Base-by-base conservation (phyloP, 2,888 invertebrate genomes). In the Brachylomia viminalis region DNA sequence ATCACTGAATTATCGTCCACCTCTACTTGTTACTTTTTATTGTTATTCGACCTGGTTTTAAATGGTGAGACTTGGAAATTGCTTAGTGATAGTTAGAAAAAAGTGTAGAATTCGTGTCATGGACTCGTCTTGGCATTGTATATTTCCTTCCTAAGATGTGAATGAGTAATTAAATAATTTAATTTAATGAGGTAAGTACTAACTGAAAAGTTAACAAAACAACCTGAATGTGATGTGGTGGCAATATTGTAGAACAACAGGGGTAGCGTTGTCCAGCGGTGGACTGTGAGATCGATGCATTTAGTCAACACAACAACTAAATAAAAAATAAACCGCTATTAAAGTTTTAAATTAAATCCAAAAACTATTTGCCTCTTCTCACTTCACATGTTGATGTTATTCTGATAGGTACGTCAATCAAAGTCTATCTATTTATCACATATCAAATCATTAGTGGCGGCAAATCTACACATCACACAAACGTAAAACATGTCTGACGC, bases 21-120 rank as follows among this genome's bases (percentile, higher is more conserved):
- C 47, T 78, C 79, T 80, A 82, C 78, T 80, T 75, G 77, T 70
- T 73, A 80, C 68, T 68, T 88, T 78, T 79, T 79, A 83, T 86
- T 86, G 79, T 84, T 69, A 66, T 62, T 66, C 64, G 87, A 86
- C 81, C 88, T 88, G 77, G 73, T 88, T 87, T 84, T 75, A 65
- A 77, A 75, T 71, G 33, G 38, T 71, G 58, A 66, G 68, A 64
- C 66, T 79, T 47, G 49, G 61, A 71, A 72, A 72, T 72, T 66
- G n/a, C 15, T 68, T 64, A 15, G 58, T 65, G 58, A 71, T 70
- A 72, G 27, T 23, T 11, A 20, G 42, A 62, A 52, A 33, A 33
- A 58, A 56, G 13, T 75, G n/a, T 58, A 49, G n/a, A 42, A 84
- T 79, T 79, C 20, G 58, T 75, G 85, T 73, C 82, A 85, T 13